Evolutionary conservation across 2,888 invertebrate species (phyloP).

Genomic region (Cephalotes varians): DNA sequence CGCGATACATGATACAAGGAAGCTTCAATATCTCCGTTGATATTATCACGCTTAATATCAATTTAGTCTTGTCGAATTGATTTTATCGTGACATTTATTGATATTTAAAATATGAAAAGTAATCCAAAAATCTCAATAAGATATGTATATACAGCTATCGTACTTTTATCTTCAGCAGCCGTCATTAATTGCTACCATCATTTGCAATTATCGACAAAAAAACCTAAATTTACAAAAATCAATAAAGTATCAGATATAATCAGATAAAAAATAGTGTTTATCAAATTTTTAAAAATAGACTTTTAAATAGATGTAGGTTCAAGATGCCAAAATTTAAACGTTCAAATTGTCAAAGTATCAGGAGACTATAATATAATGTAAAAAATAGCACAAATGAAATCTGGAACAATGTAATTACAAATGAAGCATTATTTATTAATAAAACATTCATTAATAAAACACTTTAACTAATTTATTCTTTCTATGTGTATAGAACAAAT

Average conservation of each 20-base stretch:
- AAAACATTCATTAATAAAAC: background rate
- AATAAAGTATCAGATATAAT: background rate
- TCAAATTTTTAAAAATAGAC: background rate
- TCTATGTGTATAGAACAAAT: background rate
- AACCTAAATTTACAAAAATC: background rate
- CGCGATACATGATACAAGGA: background rate
- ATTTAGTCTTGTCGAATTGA: background rate
- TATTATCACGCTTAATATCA: background rate
- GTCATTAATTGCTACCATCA: background rate
- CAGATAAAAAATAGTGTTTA: background rate
- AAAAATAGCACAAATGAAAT: background rate
- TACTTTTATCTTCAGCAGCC: background rate
- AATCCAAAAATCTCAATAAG: background rate
- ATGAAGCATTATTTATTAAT: background rate
- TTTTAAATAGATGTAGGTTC: background rate
- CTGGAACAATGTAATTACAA: background rate
- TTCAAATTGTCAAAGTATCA: background rate
- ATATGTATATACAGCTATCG: background rate
- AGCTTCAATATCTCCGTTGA: background rate
- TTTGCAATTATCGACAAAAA: background rate
- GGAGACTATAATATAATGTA: background rate
- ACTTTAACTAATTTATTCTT: background rate
- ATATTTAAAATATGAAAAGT: slow-evolving; percentile 4
- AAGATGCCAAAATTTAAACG: background rate
- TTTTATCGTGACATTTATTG: background rate